Base-by-base conservation (phyloP, 1,140 invertebrate species). In the Lysiphlebus fabarum region DNA sequence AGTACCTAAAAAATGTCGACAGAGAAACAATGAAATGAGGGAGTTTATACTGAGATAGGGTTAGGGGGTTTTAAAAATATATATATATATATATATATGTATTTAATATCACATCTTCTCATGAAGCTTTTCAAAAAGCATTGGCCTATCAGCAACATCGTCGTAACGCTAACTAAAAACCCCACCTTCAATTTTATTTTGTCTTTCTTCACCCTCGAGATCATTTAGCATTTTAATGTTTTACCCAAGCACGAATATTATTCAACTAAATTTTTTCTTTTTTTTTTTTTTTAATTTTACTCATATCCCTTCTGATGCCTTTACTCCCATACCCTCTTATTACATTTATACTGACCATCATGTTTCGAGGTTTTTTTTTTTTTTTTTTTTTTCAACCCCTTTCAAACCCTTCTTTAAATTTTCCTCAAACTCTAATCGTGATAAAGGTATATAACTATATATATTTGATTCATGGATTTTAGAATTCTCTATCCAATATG, bases 71-170 rank as follows among this genome's bases (percentile, higher is more conserved):
- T 26, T 26, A 26, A 26, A 26, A 26, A 26, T 26, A 26, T 26
- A 26, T 26, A 4, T 26, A 26, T 26, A 17, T 17, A 26, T 26
- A 26, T 26, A 4, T 26, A 26, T 26, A 17, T 17, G 4, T 26
- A 58, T 59, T 64, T 68, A 65, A 71, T 72, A n/a, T n/a, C n/a
- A n/a, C 73, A 75, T 75, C 73, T 75, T 70, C 68, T 63, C 65
- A 56, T 34, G 60, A 68, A 70, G 65, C 64, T 66, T 62, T 55
- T 56, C 61, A 60, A 62, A 47, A 53, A 51, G 48, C 51, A 58
- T 56, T 55, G 60, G 64, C 70, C 70, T 72, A 72, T 72, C 70
- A 70, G 67, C 56, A 58, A 50, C 57, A 38, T 49, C 47, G 44
- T 49, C 47, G 44, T 63, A 60, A 55, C 59, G 55, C 55, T 59